A percentile compares a stretch with the other conserved stretches of the same genome.
phyloP scores from a whole-genome alignment of 2,113 vertebrate genomes.

The Lipophrys pholis region DNA sequence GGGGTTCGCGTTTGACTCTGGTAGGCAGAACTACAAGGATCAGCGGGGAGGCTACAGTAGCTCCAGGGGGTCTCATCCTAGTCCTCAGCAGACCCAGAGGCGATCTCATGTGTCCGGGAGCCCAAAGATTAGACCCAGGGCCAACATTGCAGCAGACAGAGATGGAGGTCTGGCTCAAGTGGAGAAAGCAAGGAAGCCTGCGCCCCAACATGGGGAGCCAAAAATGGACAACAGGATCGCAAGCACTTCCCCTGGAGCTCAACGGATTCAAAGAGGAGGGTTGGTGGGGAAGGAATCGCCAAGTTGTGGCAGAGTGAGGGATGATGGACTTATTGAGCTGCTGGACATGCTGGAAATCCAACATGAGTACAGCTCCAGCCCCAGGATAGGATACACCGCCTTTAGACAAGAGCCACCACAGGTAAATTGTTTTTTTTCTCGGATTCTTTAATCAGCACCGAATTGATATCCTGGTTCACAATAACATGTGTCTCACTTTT shows the following conservation, averaged over 20 bases:
- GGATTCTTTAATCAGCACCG: background rate
- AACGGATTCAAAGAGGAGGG: conserved; percentile 59
- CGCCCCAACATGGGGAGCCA: conserved; percentile 84
- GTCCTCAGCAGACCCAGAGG: conserved; percentile 60
- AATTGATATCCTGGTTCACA: no score
- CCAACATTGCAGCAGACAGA: conserved; percentile 60
- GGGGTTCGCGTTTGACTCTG: conserved; percentile 54
- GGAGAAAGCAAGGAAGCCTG: conserved; percentile 83
- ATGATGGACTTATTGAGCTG: conserved; percentile 82
- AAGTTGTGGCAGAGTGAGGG: conserved; percentile 51
- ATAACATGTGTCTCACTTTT: no score
- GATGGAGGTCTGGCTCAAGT: conserved; percentile 69
- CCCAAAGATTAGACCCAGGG: conserved; percentile 67
- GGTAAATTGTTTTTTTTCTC: conserved; percentile 56
- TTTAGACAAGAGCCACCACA: conserved; percentile 68
- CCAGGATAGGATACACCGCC: conserved; percentile 56
- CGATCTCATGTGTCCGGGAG: conserved; percentile 67
- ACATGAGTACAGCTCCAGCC: conserved; percentile 82
- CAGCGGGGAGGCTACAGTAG: conserved; percentile 57
- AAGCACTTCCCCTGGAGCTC: conserved; percentile 77
- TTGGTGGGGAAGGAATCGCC: conserved; percentile 41
- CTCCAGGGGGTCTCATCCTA: conserved; percentile 55
- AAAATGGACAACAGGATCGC: conserved; percentile 88
- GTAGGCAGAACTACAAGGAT: conserved; percentile 62
- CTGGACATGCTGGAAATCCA: conserved; percentile 87